Conservation (phyloP, 1,140 invertebrate genomes). For the Anoplolepis gracilipes region DNA sequence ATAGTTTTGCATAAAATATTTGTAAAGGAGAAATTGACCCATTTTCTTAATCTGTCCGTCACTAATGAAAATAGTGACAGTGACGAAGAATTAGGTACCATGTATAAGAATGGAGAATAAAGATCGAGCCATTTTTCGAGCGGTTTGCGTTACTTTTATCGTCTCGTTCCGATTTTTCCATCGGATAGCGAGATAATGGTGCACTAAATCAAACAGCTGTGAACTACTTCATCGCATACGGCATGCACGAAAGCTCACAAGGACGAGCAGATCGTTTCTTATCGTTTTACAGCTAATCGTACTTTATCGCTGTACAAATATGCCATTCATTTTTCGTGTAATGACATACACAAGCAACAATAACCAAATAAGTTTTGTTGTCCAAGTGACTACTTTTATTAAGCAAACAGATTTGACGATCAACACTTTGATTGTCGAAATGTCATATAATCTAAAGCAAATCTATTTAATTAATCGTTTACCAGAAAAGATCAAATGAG, state of each 20-base stretch:
- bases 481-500: background rate
- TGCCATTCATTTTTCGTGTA: background rate
- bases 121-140: background rate
- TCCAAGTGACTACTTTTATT: background rate
- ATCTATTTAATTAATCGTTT: background rate
- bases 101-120: background rate
- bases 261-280: constrained; percentile 34
- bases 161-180: constrained; percentile 51
- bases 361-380: background rate
- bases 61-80: background rate
- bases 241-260: constrained; percentile 44
- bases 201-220: constrained; percentile 55
- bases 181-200: constrained; percentile 45
- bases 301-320: constrained; percentile 41
- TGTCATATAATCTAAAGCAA: background rate
- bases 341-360: background rate
- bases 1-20: background rate
- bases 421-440: background rate
- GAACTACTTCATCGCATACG: constrained; percentile 35
- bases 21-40: background rate
- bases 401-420: background rate
- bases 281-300: constrained; percentile 45
- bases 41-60: background rate
- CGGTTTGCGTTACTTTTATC: constrained; percentile 57
- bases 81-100: background rate